Evolutionary conservation across 2,888 invertebrate species (phyloP), one percentile per base, ranked within the genome.

Genomic region (Philereme vetulata): DNA sequence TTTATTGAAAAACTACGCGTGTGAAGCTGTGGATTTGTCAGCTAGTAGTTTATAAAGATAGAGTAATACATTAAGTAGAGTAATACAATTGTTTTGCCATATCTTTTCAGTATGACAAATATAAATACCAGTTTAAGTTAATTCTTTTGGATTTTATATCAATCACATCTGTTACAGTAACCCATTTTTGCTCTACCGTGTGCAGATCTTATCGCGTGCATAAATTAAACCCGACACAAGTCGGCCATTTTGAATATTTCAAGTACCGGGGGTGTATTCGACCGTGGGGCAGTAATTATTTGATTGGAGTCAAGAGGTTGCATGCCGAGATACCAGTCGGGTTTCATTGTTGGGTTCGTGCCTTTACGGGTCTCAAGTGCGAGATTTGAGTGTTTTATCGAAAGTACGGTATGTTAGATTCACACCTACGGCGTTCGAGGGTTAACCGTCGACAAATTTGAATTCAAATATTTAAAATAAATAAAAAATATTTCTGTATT

Each of bases 301-400:
- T 92, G 90, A 92, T 92, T 92, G 90, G 75, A 91, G 91, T 92
- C 88, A 86, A 92, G 92, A 90, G 92, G 90, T 80, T 76, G 84
- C 92, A 84, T 80, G 86, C 86, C 88, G 91, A 87, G 92, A 88
- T 85, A 83, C 78, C 81, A 75, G 72, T 80, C 77, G 82, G 72
- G 80, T 64, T 72, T 80, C 78, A 85, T 90, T 90, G 88, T 89
- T 75, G 64, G 70, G 53, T 58, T 56, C 78, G 75, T 80, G 80
- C 81, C 81, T 83, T 80, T 74, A 70, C 59, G 50, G 36, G 56
- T 59, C 70, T 78, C 71, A 69, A 70, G 65, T 67, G 61, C 68
- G 44, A 55, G 52, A 44, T 52, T 80, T 74, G 72, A 86, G 86
- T 80, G 79, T 80, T 86, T 82, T 81, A 85, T 84, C 78, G 78